Base-by-base conservation (phyloP, 2,113 vertebrate species). In the Boulengeromyrus knoepffleri region DNA sequence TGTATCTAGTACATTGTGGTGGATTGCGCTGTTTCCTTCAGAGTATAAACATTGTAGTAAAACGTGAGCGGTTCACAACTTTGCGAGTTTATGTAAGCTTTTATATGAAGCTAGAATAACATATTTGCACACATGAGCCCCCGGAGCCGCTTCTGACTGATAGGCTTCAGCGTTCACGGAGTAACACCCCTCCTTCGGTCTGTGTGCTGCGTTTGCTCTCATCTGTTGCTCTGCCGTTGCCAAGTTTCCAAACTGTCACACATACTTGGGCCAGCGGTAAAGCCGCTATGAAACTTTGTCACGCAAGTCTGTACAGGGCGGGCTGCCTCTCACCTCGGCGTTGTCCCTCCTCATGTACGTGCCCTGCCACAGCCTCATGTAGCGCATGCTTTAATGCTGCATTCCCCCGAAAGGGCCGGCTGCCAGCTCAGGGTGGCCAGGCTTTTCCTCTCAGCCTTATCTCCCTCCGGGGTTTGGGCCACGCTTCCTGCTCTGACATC, bases 221-320 rank as follows among this genome's bases (percentile, higher is more conserved):
- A 85, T 85, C 45, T 86, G 84, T 21, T 27, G 84, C n/a, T 13
- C 46, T 12, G 74, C 31, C 31, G 49, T 24, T 86, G 84, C 84
- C 84, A 86, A 86, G 84, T 86, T 86, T 50, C 46, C 84, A n/a
- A 50, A 27, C 84, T 86, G 84, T 86, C 84, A 50, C 45, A 47
- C 45, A 86, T 86, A 47, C 84, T 42, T 42, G 74, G 36, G 74
- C 74, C 74, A 80, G 74, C 5, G 24, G 45, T 50, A 86, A n/a
- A 85, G 46, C 21, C 24, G 12, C 21, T 50, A 50, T 85, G 84
- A 50, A 31, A 27, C 21, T 21, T n/a, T 86, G 84, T 86, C 84
- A 86, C 84, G 84, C 84, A 86, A 86, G 47, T 3, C 84, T 86
- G 84, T 86, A 50, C 46, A 45, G 83, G 19, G 83, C 46, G 36